Conservation (phyloP, 2,888 invertebrate species). For the Drosophila setosimentum region DNA sequence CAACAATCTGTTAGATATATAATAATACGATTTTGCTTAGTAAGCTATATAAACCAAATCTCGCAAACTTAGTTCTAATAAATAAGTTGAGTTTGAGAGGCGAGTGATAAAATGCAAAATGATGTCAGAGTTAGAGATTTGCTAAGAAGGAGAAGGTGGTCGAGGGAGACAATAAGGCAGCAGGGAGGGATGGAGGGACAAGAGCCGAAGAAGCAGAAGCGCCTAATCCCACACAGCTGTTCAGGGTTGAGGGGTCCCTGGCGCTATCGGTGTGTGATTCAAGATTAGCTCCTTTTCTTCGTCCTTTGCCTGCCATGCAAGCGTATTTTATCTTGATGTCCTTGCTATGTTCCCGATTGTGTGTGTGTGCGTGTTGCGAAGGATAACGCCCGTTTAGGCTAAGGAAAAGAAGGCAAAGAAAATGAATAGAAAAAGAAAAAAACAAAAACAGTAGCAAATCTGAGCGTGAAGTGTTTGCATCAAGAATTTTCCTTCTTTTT, state of each 20-base stretch:
- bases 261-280: constrained; percentile 66
- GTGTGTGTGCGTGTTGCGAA: constrained; percentile 8
- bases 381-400: constrained; percentile 32
- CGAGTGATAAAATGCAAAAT: background rate
- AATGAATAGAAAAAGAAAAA: constrained; percentile 9
- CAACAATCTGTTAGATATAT: background rate
- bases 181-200: background rate
- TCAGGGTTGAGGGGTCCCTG: constrained; percentile 22
- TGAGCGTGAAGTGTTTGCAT: constrained; percentile 46
- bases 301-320: constrained; percentile 49
- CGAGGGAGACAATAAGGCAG: background rate
- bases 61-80: background rate
- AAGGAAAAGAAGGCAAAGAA: constrained; percentile 16
- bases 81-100: background rate
- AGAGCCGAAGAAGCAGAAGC: constrained; percentile 23
- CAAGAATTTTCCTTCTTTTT: constrained; percentile 34
- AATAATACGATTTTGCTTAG: background rate
- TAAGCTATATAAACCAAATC: too few species aligned
- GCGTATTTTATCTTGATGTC: constrained; percentile 61
- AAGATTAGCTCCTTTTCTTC: constrained; percentile 55
- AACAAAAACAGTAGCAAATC: constrained; percentile 49
- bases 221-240: constrained; percentile 64
- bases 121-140: background rate
- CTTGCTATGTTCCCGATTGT: constrained; percentile 30
- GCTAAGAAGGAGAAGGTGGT: background rate